Evolutionary conservation across 2,888 invertebrate genomes (phyloP).

Genomic region (Galeruca laticollis): DNA sequence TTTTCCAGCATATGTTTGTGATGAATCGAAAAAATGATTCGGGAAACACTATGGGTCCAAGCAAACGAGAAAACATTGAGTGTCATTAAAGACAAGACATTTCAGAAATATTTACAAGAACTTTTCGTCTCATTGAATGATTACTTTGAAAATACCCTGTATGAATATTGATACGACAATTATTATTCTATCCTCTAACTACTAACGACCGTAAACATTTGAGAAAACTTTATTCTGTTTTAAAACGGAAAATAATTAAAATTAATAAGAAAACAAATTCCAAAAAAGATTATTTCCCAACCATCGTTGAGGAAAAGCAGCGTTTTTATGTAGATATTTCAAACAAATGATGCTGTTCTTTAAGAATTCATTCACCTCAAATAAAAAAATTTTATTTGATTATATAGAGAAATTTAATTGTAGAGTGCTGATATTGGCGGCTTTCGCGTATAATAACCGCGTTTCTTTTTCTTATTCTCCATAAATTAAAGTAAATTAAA

Average conservation of each 20-base stretch:
- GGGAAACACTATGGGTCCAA: too few relatives aligned
- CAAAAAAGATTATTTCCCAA: slow-evolving; percentile 21
- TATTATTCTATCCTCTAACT: too few relatives aligned
- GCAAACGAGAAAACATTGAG: too few relatives aligned
- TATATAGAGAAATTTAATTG: not conserved
- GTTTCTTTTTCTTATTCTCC: not conserved
- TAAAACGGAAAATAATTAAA: slow-evolving; percentile 15
- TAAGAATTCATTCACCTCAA: not conserved
- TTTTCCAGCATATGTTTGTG: too few relatives aligned
- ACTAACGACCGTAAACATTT: not conserved
- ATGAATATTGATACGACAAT: too few relatives aligned
- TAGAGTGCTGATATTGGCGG: not conserved
- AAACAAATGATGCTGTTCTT: slow-evolving; percentile 11
- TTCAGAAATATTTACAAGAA: too few relatives aligned
- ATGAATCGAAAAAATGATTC: too few relatives aligned
- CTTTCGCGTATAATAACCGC: not conserved
- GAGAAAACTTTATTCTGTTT: not conserved
- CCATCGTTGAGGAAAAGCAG: slow-evolving; percentile 12
- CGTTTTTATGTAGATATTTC: slow-evolving; percentile 27
- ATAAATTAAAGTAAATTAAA: not conserved
- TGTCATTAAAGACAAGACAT: too few relatives aligned
- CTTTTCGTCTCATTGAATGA: too few relatives aligned
- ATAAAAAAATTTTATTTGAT: not conserved
- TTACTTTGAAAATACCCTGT: too few relatives aligned
- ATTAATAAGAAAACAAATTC: slow-evolving; percentile 21